These are phyloP conservation scores for Xyrichtys novacula DNA, from an alignment of 2,797 vertebrate species.

Conservation along the genomic window DNA sequence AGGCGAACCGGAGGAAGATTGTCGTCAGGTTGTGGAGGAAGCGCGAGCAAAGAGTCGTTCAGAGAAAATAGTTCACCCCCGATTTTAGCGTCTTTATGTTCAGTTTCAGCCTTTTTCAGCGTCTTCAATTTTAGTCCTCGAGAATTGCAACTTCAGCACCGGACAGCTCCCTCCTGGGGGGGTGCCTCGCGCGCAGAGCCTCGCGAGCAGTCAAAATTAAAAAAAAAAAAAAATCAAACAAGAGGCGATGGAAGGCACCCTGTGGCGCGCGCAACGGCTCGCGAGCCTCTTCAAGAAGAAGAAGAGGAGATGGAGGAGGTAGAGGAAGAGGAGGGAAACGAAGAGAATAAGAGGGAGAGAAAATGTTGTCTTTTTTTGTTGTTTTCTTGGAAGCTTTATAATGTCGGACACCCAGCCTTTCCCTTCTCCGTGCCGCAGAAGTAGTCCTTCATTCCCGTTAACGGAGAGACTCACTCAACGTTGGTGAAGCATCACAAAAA, in stretches of 20 bases:
- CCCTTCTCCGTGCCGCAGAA: slow-evolving; percentile 43
- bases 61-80: slow-evolving; percentile 21
- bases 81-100: neutral
- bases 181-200: slow-evolving; percentile 29
- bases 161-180: slow-evolving; percentile 84
- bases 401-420: slow-evolving; percentile 54
- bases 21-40: slow-evolving; percentile 39
- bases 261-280: slow-evolving; percentile 37
- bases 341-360: slow-evolving; percentile 37
- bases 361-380: no score
- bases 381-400: slow-evolving; percentile 60
- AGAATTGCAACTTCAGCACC: slow-evolving; percentile 88
- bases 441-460: slow-evolving; percentile 62
- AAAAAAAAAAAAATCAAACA: slow-evolving; percentile 2
- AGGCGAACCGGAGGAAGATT: slow-evolving; percentile 42
- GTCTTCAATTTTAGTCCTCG: slow-evolving; percentile 45
- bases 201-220: slow-evolving; percentile 35
- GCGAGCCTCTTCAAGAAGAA: slow-evolving; percentile 46
- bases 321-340: slow-evolving; percentile 49
- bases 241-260: slow-evolving; percentile 48
- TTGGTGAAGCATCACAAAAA: slow-evolving; percentile 36
- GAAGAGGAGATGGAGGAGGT: slow-evolving; percentile 31
- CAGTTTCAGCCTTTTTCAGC: slow-evolving; percentile 7
- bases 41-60: slow-evolving; percentile 37
- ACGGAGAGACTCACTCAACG: slow-evolving; percentile 23